These are phyloP conservation scores for Zygogramma bicolorata DNA, from an alignment of 2,888 invertebrate genomes.

Conservation along the genomic window DNA sequence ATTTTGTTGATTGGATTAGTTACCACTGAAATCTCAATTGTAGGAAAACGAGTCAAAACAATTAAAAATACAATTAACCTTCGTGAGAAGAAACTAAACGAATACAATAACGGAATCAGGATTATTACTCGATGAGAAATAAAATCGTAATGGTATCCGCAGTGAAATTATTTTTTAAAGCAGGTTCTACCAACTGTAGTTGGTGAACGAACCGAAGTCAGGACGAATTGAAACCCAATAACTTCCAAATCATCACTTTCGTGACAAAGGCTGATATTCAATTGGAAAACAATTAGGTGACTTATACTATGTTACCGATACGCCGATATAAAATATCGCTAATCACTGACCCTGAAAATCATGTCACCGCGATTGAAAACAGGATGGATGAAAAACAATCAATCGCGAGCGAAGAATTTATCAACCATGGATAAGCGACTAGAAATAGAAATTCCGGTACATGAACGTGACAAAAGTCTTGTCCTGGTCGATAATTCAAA, in stretches of 20 bases:
- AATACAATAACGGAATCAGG: too few species aligned
- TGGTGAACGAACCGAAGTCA: too few species aligned
- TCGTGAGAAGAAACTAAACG: too few species aligned
- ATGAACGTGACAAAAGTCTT: not conserved
- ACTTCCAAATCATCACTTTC: not conserved
- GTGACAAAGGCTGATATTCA: not conserved
- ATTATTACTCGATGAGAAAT: too few species aligned
- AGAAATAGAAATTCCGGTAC: not conserved
- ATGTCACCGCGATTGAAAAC: not conserved
- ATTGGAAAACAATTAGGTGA: not conserved
- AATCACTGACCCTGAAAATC: not conserved
- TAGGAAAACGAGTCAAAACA: too few species aligned
- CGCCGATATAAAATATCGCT: not conserved
- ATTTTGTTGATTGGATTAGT: too few species aligned
- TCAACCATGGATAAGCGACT: not conserved
- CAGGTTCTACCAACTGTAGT: too few species aligned
- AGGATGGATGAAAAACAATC: not conserved
- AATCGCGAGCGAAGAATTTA: not conserved
- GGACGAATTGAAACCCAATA: too few species aligned
- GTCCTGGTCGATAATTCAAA: not conserved
- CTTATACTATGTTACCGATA: not conserved
- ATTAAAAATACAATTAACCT: too few species aligned
- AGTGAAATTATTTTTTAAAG: too few species aligned
- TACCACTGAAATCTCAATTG: too few species aligned
- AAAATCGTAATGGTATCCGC: too few species aligned